Base-by-base conservation (phyloP, 2,797 vertebrate species). In the Aldrovandia affinis region DNA sequence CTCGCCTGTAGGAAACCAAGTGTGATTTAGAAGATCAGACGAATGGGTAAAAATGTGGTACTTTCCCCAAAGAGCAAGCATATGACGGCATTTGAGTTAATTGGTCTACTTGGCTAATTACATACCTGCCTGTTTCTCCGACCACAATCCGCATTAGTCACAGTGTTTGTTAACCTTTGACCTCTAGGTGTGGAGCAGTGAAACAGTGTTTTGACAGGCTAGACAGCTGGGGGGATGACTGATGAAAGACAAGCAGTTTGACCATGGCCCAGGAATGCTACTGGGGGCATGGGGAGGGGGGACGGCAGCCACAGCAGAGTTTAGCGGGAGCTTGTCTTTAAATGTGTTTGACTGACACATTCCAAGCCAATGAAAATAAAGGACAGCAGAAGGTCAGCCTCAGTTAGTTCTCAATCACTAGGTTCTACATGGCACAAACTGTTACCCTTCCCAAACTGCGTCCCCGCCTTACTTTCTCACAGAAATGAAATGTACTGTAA, bases 121-220 rank as follows among this genome's bases (percentile, higher is more conserved):
- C 39, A 77, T 77, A 25, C 39, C 73, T 47, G 42, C 3, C 68
- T 39, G 6, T 70, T 20, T 77, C 68, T 77, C 73, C 75, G 90
- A 90, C 84, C 93, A 92, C 92, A 90, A 87, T 88, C 78, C 88
- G 85, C 84, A 91, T 91, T 89, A 87, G 88, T 91, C 91, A 91
- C 85, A 87, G 89, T 90, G 93, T 91, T 92, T 87, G 85, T 87
- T 84, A 85, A 87, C 92, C 91, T 94, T 89, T 93, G 91, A 92
- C 92, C 89, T 0, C 68, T 70, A 77, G 52, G 81, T 50, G 57
- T 50, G 14, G 73, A 54, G 1, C 80, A 85, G 85, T 25, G 2
- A 90, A 89, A 52, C 78, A 54, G 86, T 90, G 87, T 92, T 94
- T 89, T 92, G 89, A 94, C 88, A 92, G 85, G 88, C 87, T 2